These are phyloP conservation scores for Zelostemma sp. DNA, from an alignment of 1,140 invertebrate species.

Conservation along the genomic window DNA sequence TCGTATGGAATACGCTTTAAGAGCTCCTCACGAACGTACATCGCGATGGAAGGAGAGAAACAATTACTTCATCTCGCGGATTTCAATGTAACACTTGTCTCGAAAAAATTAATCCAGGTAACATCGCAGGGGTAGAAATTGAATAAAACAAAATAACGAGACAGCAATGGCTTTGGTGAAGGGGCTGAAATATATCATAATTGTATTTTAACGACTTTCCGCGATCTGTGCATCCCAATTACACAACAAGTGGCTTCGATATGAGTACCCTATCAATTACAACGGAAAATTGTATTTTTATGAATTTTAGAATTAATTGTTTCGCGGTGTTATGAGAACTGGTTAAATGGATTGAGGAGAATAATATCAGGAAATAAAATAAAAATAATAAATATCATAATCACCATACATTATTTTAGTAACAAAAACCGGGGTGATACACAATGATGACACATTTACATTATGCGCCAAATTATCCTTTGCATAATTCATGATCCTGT, in stretches of 20 bases:
- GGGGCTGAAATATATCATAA: constrained; percentile 25
- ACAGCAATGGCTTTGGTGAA: constrained; percentile 16
- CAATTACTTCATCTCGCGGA: neutral
- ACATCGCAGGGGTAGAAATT: neutral
- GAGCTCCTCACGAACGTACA: no score
- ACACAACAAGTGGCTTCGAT: constrained; percentile 7
- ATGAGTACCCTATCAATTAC: constrained; percentile 12
- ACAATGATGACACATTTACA: no score
- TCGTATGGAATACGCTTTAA: no score
- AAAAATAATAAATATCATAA: no score
- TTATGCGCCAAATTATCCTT: no score
- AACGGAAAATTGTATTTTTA: no score
- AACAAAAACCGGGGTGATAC: no score
- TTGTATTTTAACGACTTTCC: constrained; percentile 26
- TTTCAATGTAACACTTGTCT: neutral
- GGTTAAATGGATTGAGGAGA: no score
- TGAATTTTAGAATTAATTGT: neutral
- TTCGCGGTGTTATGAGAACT: no score
- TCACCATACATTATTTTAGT: no score
- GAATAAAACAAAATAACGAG: constrained; percentile 8
- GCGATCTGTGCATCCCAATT: constrained; percentile 23
- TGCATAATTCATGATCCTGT: neutral
- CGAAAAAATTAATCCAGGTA: neutral
- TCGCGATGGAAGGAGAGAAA: neutral
- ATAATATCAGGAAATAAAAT: no score